These are phyloP conservation scores for Lutjanus argentimaculatus DNA, from an alignment of 2,797 vertebrate species.

Conservation along the genomic window DNA sequence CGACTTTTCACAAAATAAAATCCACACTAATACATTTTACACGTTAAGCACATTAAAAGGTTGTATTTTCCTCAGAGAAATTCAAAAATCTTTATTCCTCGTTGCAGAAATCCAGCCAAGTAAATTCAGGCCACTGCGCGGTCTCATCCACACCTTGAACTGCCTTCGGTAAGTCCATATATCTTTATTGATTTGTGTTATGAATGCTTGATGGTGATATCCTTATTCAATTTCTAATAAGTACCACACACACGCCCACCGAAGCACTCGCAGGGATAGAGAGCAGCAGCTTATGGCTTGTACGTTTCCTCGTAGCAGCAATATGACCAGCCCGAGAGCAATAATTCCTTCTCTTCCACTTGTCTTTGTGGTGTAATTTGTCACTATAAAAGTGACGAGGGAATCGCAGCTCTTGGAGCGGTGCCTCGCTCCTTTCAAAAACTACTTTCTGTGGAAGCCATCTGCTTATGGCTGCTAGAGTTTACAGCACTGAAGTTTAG, in stretches of 20 bases:
- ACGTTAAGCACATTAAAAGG: neutral
- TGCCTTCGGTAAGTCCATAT: conserved; percentile 84
- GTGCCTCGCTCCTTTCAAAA: conserved; percentile 76
- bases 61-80: conserved; percentile 5
- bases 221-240: conserved; percentile 85
- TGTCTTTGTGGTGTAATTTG: conserved; percentile 85
- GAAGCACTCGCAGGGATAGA: conserved; percentile 52
- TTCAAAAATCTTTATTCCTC: conserved; percentile 44
- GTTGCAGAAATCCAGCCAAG: conserved; percentile 81
- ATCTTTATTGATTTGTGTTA: conserved; percentile 84
- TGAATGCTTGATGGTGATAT: conserved; percentile 82
- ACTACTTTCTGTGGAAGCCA: conserved; percentile 74
- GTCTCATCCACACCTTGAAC: conserved; percentile 74
- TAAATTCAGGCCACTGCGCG: conserved; percentile 70
- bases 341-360: conserved; percentile 83
- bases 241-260: conserved; percentile 74
- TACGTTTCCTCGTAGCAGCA: conserved; percentile 71
- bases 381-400: conserved; percentile 83
- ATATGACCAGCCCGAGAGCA: conserved; percentile 76
- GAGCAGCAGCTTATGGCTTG: conserved; percentile 60
- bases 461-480: conserved; percentile 59
- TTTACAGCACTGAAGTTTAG: conserved; percentile 44
- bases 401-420: conserved; percentile 80
- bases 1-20: neutral
- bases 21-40: neutral